Conservation (phyloP, 2,113 vertebrate species). For the Crotalus helleri region DNA sequence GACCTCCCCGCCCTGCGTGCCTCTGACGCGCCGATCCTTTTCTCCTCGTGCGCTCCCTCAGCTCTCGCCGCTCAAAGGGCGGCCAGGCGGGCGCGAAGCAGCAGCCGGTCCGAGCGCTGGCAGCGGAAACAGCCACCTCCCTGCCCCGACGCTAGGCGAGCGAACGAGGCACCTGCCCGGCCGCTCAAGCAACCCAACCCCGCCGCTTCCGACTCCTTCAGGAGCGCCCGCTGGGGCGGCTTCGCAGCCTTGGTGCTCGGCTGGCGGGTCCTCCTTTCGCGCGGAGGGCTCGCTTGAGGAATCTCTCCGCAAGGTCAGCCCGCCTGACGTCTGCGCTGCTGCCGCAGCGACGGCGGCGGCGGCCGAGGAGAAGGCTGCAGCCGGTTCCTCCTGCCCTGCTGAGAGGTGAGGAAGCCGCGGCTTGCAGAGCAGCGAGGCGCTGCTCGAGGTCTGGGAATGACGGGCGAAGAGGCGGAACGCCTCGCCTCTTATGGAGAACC, state of each 20-base stretch:
- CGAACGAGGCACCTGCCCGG: not conserved
- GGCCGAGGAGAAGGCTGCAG: not conserved
- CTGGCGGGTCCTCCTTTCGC: not conserved
- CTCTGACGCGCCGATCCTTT: not conserved
- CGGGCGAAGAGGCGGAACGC: not conserved
- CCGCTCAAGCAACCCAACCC: not conserved
- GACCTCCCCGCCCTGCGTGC: not conserved
- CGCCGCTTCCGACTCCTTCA: not conserved
- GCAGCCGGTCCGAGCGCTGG: not conserved
- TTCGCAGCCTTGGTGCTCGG: not conserved
- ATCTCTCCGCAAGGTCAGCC: slow-evolving; percentile 71
- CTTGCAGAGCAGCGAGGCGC: slow-evolving; percentile 32
- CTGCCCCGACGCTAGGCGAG: not conserved
- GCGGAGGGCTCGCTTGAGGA: slow-evolving; percentile 19
- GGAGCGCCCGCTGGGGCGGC: fast-evolving
- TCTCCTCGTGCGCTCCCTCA: not conserved
- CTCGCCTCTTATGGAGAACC: not conserved
- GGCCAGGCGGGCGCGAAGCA: not conserved
- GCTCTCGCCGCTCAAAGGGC: not conserved
- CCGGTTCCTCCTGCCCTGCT: not conserved
- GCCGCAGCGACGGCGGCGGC: not conserved
- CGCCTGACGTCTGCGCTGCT: slow-evolving; percentile 28
- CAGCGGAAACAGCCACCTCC: not conserved
- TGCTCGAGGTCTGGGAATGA: not conserved
- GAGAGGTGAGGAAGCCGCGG: not conserved